A percentile compares a stretch with the other conserved stretches of the same genome.
phyloP scores from a whole-genome alignment of 2,797 vertebrate species.

The Passerculus sandwichensis region DNA sequence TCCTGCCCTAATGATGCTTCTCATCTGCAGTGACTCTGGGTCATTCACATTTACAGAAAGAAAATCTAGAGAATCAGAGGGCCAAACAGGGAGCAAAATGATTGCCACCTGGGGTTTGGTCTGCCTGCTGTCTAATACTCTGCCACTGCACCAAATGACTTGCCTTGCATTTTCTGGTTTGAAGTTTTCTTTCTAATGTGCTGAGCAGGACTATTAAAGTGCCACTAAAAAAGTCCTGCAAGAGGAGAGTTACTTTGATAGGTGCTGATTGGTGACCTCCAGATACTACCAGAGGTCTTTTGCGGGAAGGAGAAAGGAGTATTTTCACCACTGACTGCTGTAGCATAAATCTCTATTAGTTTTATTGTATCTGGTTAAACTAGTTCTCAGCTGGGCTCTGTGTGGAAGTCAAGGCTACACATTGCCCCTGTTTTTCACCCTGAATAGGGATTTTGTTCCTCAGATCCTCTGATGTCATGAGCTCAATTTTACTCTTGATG shows the following conservation, averaged over 20 bases:
- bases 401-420: not conserved
- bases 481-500: not conserved
- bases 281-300: not conserved
- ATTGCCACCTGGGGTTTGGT: rapidly evolving
- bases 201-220: not conserved
- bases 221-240: not conserved
- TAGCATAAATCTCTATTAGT: not conserved
- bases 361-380: constrained; percentile 21
- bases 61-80: not conserved
- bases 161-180: not conserved
- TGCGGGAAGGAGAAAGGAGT: not conserved
- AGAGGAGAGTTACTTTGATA: not conserved
- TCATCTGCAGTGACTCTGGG: not conserved
- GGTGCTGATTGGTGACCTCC: not conserved
- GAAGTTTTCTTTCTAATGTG: not conserved
- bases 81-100: not conserved
- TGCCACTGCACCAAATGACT: not conserved
- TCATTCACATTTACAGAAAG: not conserved
- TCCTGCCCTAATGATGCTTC: not conserved
- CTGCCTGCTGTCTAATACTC: not conserved
- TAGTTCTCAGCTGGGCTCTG: not conserved
- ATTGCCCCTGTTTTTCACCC: not conserved
- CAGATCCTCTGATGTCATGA: not conserved
- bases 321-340: not conserved
- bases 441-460: constrained; percentile 43